Conservation (phyloP, 2,113 vertebrate genomes). For the Albula goreensis region DNA sequence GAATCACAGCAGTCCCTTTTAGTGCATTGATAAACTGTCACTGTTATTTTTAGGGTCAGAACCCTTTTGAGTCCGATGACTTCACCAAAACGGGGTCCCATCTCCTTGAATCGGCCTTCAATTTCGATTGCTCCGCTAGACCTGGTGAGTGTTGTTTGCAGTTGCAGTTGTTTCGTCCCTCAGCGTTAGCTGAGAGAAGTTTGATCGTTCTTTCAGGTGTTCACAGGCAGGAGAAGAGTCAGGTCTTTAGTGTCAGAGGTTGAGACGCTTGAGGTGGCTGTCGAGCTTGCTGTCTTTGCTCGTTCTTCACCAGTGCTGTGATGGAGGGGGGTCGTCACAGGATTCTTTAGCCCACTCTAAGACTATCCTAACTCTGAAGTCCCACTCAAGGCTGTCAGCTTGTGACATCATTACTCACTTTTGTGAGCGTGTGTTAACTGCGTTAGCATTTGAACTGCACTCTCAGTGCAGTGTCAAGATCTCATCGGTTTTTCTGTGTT, state of each 20-base stretch:
- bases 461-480: not conserved
- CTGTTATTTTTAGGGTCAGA: constrained; percentile 78
- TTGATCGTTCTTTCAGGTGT: not conserved
- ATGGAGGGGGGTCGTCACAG: not conserved
- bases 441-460: not conserved
- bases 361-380: not conserved
- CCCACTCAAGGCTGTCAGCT: not conserved
- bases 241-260: not conserved
- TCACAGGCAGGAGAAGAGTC: not conserved
- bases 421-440: not conserved
- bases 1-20: not conserved
- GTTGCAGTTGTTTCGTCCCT: not conserved
- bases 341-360: not conserved
- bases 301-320: not conserved
- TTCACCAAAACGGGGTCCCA: constrained; percentile 77
- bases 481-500: not conserved
- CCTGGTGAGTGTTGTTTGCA: constrained; percentile 73
- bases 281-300: not conserved
- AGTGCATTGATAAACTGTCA: not conserved
- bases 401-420: not conserved
- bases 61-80: constrained; percentile 88
- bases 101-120: constrained; percentile 80
- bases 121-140: constrained; percentile 83
- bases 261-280: not conserved
- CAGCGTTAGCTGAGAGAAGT: not conserved